A percentile compares a stretch with the other conserved stretches of the same genome.
phyloP scores from a whole-genome alignment of 2,797 vertebrate genomes.

The Bradypodion pumilum region DNA sequence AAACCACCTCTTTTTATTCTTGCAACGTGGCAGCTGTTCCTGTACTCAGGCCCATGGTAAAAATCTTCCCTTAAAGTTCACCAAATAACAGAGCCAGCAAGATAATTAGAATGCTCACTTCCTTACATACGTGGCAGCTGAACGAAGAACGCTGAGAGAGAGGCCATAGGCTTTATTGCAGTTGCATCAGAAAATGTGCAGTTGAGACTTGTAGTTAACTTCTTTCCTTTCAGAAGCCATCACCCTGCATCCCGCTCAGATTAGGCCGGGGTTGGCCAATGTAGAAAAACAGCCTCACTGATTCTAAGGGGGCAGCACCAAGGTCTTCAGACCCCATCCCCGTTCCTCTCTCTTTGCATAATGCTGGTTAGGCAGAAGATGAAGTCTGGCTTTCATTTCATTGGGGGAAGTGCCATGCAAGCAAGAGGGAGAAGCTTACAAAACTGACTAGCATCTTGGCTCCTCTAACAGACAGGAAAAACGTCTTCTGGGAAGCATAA shows the following conservation, averaged over 20 bases:
- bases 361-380: neutral
- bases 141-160: neutral
- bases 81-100: constrained; percentile 63
- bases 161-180: neutral
- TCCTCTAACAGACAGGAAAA: constrained; percentile 23
- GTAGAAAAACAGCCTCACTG: neutral
- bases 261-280: too few species aligned
- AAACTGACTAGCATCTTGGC: constrained; percentile 6
- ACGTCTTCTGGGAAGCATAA: constrained; percentile 5
- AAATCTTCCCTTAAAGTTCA: constrained; percentile 58
- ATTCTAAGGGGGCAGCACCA: neutral
- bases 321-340: neutral
- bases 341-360: neutral
- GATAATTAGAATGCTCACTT: constrained; percentile 70
- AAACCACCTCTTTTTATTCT: constrained; percentile 63
- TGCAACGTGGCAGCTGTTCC: constrained; percentile 80
- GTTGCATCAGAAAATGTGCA: constrained; percentile 15
- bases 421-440: constrained; percentile 17
- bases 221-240: neutral
- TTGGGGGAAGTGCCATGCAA: neutral
- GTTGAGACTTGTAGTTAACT: rapidly evolving
- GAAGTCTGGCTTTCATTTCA: neutral
- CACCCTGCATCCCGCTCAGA: rapidly evolving
- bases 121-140: constrained; percentile 71
- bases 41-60: constrained; percentile 63